Conservation (phyloP, 2,113 vertebrate species). For the Sula dactylatra region DNA sequence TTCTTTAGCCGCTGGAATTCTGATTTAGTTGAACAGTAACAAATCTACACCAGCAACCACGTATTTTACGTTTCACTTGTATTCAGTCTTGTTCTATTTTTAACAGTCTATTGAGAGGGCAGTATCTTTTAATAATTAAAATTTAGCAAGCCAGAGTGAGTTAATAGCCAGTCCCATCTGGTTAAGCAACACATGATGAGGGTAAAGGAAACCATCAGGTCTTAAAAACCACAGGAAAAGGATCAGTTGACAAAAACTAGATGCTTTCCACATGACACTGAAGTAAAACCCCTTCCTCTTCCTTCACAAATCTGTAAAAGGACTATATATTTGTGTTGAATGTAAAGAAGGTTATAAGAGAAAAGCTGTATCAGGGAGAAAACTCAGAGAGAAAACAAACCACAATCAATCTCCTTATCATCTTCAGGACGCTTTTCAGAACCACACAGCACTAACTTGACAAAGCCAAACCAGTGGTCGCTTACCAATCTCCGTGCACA, state of each 20-base stretch:
- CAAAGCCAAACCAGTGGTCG: conserved; percentile 27
- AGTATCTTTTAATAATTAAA: neutral
- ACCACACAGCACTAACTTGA: conserved; percentile 57
- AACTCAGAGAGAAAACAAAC: conserved; percentile 39
- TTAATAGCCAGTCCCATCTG: neutral
- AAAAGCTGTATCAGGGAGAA: conserved; percentile 34
- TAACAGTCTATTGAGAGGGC: neutral
- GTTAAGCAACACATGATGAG: neutral
- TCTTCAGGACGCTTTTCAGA: neutral
- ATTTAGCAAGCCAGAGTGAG: neutral
- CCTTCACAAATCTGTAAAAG: neutral
- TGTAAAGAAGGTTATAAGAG: conserved; percentile 56
- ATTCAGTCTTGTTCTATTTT: neutral
- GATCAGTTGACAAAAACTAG: neutral
- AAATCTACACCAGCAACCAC: neutral
- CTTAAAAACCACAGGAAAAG: neutral
- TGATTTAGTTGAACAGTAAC: neutral
- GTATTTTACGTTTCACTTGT: neutral
- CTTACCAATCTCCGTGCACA: conserved; percentile 49
- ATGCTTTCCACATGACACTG: neutral
- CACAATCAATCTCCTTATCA: neutral
- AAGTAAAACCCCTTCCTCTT: neutral
- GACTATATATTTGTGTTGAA: neutral
- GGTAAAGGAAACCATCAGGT: neutral
- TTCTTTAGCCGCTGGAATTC: neutral